Evolutionary conservation across 2,113 vertebrate species (phyloP).

Genomic region (Blennius ocellaris): DNA sequence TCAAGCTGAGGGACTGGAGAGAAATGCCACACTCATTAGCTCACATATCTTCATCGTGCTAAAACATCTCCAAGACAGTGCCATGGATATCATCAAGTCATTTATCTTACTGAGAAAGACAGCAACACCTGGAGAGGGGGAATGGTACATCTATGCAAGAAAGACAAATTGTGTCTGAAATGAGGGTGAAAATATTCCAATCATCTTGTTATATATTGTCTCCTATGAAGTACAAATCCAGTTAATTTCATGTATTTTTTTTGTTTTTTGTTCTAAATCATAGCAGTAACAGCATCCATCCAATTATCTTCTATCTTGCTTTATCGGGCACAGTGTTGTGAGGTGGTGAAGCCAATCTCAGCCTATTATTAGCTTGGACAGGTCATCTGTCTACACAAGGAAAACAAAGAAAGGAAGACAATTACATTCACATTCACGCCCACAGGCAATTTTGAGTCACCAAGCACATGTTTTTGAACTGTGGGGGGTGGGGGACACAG

Average conservation of each 20-base stretch:
- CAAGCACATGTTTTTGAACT: too few relatives aligned
- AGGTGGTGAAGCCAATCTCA: too few relatives aligned
- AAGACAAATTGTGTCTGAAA: neutral
- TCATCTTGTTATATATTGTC: neutral
- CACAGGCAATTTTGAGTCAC: too few relatives aligned
- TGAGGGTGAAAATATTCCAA: neutral
- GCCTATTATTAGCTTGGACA: too few relatives aligned
- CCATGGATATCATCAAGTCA: constrained; percentile 18
- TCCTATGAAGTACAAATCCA: neutral
- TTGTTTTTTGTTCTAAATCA: neutral
- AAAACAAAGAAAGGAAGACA: too few relatives aligned
- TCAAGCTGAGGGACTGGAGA: neutral
- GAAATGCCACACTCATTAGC: constrained; percentile 48
- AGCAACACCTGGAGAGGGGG: neutral
- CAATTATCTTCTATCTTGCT: too few relatives aligned
- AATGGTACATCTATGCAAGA: neutral
- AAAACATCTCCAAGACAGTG: constrained; percentile 7
- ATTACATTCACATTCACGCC: too few relatives aligned
- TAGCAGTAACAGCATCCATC: neutral
- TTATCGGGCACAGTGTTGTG: too few relatives aligned
- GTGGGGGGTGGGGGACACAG: too few relatives aligned
- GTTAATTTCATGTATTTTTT: neutral
- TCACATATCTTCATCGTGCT: constrained; percentile 1
- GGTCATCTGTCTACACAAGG: too few relatives aligned
- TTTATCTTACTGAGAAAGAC: constrained; percentile 5